Percentiles rank a stretch among this genome's conserved stretches.
These are phyloP conservation scores for Beroe ovata DNA, from an alignment of 37 sponge, comb jelly and placozoan species.

Conservation along the genomic window DNA sequence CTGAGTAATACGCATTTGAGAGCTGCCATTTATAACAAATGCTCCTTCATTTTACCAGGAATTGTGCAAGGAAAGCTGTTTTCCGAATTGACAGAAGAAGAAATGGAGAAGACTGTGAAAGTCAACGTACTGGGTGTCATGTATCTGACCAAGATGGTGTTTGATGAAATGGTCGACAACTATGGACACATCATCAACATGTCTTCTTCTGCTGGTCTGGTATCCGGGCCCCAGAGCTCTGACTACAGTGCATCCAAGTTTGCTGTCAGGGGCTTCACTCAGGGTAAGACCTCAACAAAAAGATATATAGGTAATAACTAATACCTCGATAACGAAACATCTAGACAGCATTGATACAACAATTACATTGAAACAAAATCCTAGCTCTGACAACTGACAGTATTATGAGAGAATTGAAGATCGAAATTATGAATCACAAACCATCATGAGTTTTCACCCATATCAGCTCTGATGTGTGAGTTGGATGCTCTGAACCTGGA, in stretches of 20 bases:
- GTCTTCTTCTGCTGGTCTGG: slow-evolving; percentile 15
- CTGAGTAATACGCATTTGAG: too few species aligned
- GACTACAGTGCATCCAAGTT: slow-evolving; percentile 59
- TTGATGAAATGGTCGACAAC: background rate
- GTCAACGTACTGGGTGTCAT: slow-evolving; percentile 30
- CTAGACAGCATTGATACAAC: too few species aligned
- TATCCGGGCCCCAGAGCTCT: background rate
- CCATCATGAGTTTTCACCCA: too few species aligned
- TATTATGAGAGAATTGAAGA: too few species aligned
- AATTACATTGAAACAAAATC: too few species aligned
- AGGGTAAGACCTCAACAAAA: too few species aligned
- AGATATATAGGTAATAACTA: too few species aligned
- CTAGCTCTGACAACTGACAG: too few species aligned
- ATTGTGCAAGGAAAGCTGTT: slow-evolving; percentile 31
- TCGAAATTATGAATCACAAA: too few species aligned
- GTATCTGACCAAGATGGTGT: slow-evolving; percentile 1
- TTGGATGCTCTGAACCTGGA: background rate
- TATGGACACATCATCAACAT: slow-evolving; percentile 45
- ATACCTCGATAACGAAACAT: too few species aligned
- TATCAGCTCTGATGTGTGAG: background rate
- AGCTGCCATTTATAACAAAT: too few species aligned
- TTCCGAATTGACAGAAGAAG: background rate
- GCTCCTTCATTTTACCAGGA: too few species aligned
- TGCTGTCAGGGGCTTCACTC: slow-evolving; percentile 25
- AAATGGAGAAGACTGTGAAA: slow-evolving; percentile 34